These are phyloP conservation scores for Morus bassanus DNA, from an alignment of 2,797 vertebrate species.

Conservation along the genomic window DNA sequence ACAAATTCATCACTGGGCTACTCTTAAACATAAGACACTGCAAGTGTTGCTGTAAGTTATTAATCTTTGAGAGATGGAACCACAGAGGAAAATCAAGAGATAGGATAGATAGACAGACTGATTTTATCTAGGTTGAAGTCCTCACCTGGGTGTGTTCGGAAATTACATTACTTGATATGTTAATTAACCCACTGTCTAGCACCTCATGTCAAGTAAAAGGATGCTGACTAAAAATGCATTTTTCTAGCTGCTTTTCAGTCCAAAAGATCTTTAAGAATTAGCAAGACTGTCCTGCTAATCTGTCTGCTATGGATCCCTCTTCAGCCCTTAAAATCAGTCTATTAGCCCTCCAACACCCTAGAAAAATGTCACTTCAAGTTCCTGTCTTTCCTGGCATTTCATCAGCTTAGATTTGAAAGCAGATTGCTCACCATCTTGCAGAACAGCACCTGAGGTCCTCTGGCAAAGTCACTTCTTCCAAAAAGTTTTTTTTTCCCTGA, in stretches of 20 bases:
- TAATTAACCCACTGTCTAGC: neutral
- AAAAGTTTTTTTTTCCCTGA: neutral
- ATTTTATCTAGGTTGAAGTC: neutral
- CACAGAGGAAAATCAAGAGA: neutral
- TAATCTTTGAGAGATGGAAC: neutral
- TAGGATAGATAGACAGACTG: neutral
- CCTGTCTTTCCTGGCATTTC: neutral
- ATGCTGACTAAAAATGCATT: neutral
- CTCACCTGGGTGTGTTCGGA: neutral
- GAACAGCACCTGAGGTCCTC: neutral
- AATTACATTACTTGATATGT: neutral
- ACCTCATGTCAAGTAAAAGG: neutral
- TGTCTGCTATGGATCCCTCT: neutral
- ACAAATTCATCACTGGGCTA: neutral
- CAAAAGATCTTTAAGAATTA: neutral
- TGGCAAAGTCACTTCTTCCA: neutral
- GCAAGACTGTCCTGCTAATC: neutral
- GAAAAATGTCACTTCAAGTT: neutral
- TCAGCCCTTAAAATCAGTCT: neutral
- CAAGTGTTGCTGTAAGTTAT: neutral
- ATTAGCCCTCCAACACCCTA: neutral
- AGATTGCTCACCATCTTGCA: neutral
- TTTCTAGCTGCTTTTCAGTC: neutral
- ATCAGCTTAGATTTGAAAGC: neutral
- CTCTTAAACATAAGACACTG: neutral